Percentiles rank a stretch among this genome's conserved stretches.
Conservation (phyloP, 2,888 invertebrate species). For the Camponotus fellah region DNA sequence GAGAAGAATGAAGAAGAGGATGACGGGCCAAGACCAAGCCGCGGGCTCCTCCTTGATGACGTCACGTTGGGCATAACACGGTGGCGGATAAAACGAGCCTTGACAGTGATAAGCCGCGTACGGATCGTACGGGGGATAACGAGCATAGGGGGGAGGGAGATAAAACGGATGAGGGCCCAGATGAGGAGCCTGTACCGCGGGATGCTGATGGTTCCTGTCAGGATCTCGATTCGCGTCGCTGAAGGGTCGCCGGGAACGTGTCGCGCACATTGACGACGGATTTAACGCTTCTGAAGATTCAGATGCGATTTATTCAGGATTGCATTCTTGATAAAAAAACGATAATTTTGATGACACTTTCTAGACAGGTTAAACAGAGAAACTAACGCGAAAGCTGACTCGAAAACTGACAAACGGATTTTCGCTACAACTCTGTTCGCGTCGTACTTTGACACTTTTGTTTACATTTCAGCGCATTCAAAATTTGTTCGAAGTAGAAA, state of each 20-base stretch:
- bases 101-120: constrained; percentile 58
- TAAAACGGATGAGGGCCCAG: constrained; percentile 62
- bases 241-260: constrained; percentile 42
- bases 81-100: constrained; percentile 46
- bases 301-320: too few species aligned
- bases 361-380: constrained; percentile 6
- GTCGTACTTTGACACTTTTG: background rate
- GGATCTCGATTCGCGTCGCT: constrained; percentile 24
- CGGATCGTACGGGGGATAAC: constrained; percentile 59
- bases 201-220: constrained; percentile 45
- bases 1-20: constrained; percentile 62
- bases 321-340: background rate
- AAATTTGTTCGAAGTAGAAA: background rate
- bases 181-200: constrained; percentile 35
- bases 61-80: constrained; percentile 52
- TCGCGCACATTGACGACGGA: constrained; percentile 63
- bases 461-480: background rate
- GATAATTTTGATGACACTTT: constrained; percentile 8
- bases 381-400: background rate
- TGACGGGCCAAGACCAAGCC: constrained; percentile 48
- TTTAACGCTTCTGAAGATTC: background rate
- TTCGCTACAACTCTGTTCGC: constrained; percentile 4
- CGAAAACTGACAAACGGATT: constrained; percentile 30
- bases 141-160: constrained; percentile 57
- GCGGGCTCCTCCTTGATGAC: constrained; percentile 30